Evolutionary conservation across 2,888 invertebrate species (phyloP).

Genomic region (Cremastinae sp.): DNA sequence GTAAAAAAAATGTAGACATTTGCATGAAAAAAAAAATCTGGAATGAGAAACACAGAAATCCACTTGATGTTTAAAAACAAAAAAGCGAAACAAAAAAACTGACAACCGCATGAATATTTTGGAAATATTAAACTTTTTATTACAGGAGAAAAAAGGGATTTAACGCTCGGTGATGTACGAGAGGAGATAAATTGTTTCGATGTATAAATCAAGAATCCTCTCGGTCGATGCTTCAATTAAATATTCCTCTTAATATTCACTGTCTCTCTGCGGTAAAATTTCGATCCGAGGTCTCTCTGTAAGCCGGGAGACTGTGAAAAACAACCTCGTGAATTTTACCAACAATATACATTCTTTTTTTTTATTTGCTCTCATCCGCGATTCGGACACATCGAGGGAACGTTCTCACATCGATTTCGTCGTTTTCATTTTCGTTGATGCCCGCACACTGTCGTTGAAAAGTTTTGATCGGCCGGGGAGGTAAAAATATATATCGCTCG

Average conservation of each 20-base stretch:
- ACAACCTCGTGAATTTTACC: constrained; percentile 6
- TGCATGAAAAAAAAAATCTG: too few species aligned
- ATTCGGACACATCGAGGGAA: not conserved
- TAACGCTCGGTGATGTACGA: not conserved
- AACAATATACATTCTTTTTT: constrained; percentile 15
- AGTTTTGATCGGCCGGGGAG: too few species aligned
- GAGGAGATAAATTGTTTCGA: constrained; percentile 9
- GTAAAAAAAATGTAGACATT: too few species aligned
- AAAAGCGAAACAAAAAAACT: not conserved
- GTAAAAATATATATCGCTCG: constrained; percentile 29
- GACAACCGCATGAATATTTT: not conserved
- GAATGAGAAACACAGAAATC: too few species aligned
- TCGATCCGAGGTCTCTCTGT: not conserved
- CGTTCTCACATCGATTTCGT: not conserved
- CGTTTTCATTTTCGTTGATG: constrained; percentile 26
- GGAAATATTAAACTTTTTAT: constrained; percentile 5
- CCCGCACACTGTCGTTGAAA: too few species aligned
- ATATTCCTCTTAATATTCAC: constrained; percentile 19
- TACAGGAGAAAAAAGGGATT: constrained; percentile 1
- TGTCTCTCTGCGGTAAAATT: not conserved
- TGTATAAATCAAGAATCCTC: constrained; percentile 3
- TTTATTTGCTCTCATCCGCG: not conserved
- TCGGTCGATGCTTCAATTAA: constrained; percentile 5
- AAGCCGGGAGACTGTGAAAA: not conserved
- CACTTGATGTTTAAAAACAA: too few species aligned